Base-by-base conservation (phyloP, 2,888 invertebrate genomes). In the Stenolophus ochropezus region DNA sequence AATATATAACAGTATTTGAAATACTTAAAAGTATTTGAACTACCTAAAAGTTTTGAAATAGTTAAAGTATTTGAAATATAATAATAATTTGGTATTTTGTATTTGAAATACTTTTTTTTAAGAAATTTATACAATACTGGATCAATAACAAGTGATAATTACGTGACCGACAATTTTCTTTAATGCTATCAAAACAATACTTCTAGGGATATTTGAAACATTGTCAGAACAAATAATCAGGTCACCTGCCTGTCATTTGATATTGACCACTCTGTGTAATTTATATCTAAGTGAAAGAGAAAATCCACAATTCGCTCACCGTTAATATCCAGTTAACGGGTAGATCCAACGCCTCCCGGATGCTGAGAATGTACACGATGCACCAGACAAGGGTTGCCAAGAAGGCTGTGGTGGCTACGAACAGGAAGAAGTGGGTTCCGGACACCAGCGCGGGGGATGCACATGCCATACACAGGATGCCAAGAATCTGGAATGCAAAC, bases 301-400 rank as follows among this genome's bases (percentile, higher is more conserved):
- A 33, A 33, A 5, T 33, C 33, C 8, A 8, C 33, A 8, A 33
- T 33, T 5, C 33, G n/a, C 93, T 93, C 91, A 96, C 96, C 87
- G 95, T 93, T 83, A 96, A 89, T 84, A 95, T 92, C 96, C 96
- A 96, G 86, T 96, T 95, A 86, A 96, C 94, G 76, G 95, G 95
- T 82, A 96, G 87, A 86, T 93, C 94, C 49, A 96, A 91, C 1
- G 94, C 94, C 86, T 96, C 96, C 84, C 94, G 92, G 84, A 97
- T 92, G 83, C 96, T 94, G 84, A 97, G 90, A 82, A 96, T 90
- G 88, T 96, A 96, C 71, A 96, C 92, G 87, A 95, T 93, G 81
- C 93, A 92, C 96, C 96, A 96, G 86, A 96, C 90, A 74, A 96
- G 90, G 0, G 95, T 96, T 71, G 94, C 92, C 86, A 97, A 96